Evolutionary conservation across 2,113 vertebrate genomes (phyloP).

Genomic region (Dromiciops gliroides): DNA sequence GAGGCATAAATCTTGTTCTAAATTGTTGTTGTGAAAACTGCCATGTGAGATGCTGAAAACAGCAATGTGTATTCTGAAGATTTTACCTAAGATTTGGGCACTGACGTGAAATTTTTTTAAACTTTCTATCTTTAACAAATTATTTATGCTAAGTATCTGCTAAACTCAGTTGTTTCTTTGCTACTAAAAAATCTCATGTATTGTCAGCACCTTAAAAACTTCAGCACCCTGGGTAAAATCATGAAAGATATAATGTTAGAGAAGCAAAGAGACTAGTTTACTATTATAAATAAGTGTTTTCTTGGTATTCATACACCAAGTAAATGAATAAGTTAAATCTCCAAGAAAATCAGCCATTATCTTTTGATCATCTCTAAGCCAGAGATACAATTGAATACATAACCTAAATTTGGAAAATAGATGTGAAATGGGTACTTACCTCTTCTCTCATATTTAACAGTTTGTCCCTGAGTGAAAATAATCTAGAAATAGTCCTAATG

Average conservation of each 20-base stretch:
- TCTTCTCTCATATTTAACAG: neutral
- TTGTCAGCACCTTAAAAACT: neutral
- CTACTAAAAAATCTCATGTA: neutral
- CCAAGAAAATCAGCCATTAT: neutral
- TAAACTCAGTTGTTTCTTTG: neutral
- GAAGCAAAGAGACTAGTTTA: neutral
- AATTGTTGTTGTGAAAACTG: neutral
- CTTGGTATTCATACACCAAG: neutral
- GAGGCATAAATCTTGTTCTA: neutral
- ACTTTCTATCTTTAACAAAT: neutral
- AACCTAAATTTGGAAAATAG: neutral
- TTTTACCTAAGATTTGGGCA: neutral
- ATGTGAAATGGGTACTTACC: neutral
- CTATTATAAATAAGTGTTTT: neutral
- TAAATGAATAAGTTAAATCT: neutral
- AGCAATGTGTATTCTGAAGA: neutral
- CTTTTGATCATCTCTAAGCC: neutral
- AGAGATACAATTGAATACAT: neutral
- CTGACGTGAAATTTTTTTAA: neutral
- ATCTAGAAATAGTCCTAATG: neutral
- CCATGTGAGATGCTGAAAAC: neutral
- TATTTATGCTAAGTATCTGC: neutral
- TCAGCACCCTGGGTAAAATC: neutral
- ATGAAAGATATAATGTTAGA: neutral
- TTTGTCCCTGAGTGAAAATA: neutral